Conservation (phyloP, 1,140 invertebrate genomes). For the Olivierus martensii region DNA sequence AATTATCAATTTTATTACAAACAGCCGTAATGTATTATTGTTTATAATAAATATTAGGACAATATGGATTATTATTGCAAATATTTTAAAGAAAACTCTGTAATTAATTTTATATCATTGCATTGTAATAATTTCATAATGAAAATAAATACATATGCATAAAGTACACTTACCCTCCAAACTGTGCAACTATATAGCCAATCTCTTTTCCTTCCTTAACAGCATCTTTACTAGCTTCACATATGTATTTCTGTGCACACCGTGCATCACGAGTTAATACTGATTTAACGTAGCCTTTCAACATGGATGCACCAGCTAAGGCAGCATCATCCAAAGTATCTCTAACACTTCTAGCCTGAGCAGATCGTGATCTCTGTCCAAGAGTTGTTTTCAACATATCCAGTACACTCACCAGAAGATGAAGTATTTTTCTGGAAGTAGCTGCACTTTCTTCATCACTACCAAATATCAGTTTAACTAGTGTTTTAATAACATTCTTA, state of each 20-base stretch:
- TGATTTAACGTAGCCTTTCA: slow-evolving; percentile 62
- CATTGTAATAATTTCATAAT: no score
- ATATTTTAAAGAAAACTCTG: no score
- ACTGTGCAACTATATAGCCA: slow-evolving; percentile 74
- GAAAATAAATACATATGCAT: no score
- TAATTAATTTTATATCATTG: no score
- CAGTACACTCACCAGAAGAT: slow-evolving; percentile 21
- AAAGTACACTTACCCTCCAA: slow-evolving; percentile 71
- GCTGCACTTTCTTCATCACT: slow-evolving; percentile 22
- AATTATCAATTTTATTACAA: no score
- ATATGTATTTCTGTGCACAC: slow-evolving; percentile 66
- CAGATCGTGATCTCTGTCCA: slow-evolving; percentile 18
- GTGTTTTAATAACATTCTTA: slow-evolving; percentile 22
- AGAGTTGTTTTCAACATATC: slow-evolving; percentile 22
- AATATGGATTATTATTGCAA: no score
- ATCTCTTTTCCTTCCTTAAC: slow-evolving; percentile 59
- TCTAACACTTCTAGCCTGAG: slow-evolving; percentile 12
- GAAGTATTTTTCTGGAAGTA: slow-evolving; percentile 23
- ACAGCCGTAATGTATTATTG: no score
- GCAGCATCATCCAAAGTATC: slow-evolving; percentile 22
- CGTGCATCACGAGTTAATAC: slow-evolving; percentile 61
- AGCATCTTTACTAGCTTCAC: slow-evolving; percentile 76
- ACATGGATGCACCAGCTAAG: slow-evolving; percentile 21
- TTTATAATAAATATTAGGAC: no score
- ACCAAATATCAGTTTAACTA: slow-evolving; percentile 24